phyloP scores from a whole-genome alignment of 1,140 invertebrate species.

The Atta cephalotes region DNA sequence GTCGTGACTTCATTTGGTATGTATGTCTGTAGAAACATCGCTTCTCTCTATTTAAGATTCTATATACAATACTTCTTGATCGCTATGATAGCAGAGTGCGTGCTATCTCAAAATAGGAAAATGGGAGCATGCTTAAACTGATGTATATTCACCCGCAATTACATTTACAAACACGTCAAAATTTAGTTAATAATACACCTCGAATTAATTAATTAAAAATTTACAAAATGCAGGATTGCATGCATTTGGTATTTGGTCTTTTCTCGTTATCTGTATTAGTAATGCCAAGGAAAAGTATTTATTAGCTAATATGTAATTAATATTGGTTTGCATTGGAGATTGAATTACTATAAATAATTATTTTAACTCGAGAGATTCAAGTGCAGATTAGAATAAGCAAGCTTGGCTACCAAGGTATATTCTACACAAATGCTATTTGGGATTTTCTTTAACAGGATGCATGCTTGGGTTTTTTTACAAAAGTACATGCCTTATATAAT shows the following conservation, averaged over 20 bases:
- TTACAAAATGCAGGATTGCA: slow-evolving; percentile 52
- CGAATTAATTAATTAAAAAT: slow-evolving; percentile 41
- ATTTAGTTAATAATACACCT: slow-evolving; percentile 2
- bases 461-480: slow-evolving; percentile 66
- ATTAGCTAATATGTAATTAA: slow-evolving; percentile 19
- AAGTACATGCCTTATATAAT: slow-evolving; percentile 36
- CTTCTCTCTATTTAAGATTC: slow-evolving; percentile 27
- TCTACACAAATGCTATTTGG: neutral
- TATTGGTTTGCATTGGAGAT: neutral
- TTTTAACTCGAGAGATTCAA: neutral
- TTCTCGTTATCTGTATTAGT: slow-evolving; percentile 7
- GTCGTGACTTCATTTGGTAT: slow-evolving; percentile 99
- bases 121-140: slow-evolving; percentile 39
- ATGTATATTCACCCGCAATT: slow-evolving; percentile 34
- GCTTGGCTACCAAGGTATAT: slow-evolving; percentile 31
- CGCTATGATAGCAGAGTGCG: slow-evolving; percentile 34
- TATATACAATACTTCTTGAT: slow-evolving; percentile 60
- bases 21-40: slow-evolving; percentile 71
- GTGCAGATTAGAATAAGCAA: neutral
- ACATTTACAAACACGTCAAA: neutral
- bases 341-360: neutral
- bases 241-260: slow-evolving; percentile 64
- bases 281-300: slow-evolving; percentile 31
- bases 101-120: slow-evolving; percentile 9
- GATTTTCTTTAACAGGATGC: slow-evolving; percentile 41